phyloP scores from a whole-genome alignment of 2,113 vertebrate species.

The Hypanus sabinus region DNA sequence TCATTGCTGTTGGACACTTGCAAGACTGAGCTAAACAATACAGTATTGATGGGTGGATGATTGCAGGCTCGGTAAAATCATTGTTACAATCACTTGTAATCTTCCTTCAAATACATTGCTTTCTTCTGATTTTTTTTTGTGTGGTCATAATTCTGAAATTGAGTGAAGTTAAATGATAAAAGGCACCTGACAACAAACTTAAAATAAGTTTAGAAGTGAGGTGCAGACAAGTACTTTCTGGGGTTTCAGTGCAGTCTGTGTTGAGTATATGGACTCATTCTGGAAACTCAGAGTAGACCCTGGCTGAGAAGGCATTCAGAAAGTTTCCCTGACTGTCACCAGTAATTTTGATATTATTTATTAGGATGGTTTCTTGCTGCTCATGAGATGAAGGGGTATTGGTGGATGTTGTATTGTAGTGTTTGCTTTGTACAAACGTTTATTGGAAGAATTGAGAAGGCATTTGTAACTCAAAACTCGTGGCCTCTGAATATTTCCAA shows the following conservation, averaged over 20 bases:
- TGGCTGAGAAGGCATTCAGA: not conserved
- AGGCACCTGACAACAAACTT: not conserved
- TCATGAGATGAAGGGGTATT: not conserved
- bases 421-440: not conserved
- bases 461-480: no score
- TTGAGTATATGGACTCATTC: not conserved
- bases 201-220: not conserved
- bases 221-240: not conserved
- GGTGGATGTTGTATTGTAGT: not conserved
- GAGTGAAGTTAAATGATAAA: not conserved
- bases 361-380: not conserved
- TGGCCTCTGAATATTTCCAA: no score
- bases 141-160: not conserved
- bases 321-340: not conserved
- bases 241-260: not conserved
- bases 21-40: slow-evolving; percentile 7
- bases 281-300: not conserved
- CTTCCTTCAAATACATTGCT: not conserved
- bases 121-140: not conserved
- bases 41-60: not conserved
- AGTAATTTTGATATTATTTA: not conserved
- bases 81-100: not conserved
- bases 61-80: not conserved
- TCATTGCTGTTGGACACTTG: not conserved
- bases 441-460: not conserved